A percentile compares a stretch with the other conserved stretches of the same genome.
These are phyloP conservation scores for Triplophysa yarkandensis DNA, from an alignment of 2,797 vertebrate species.

Conservation along the genomic window DNA sequence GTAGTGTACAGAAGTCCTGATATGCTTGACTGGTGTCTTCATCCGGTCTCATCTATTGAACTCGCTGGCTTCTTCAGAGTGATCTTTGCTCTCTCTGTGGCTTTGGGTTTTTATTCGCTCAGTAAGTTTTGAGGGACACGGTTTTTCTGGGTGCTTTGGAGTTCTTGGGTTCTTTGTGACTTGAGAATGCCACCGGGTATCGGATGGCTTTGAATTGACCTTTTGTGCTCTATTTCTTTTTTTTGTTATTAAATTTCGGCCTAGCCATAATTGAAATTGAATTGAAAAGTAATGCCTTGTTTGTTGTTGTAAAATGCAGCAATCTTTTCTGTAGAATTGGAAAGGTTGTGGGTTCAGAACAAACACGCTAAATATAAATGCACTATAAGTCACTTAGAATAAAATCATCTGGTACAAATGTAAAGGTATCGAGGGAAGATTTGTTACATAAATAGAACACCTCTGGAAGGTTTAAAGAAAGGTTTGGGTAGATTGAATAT, in stretches of 20 bases:
- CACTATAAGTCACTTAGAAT: too few species aligned
- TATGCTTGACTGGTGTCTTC: slow-evolving; percentile 12
- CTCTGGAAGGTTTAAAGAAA: not conserved
- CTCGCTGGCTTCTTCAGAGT: slow-evolving; percentile 14
- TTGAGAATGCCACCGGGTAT: too few species aligned
- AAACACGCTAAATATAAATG: too few species aligned
- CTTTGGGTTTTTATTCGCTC: not conserved
- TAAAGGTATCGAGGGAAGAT: too few species aligned
- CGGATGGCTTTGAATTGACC: not conserved
- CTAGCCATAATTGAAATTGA: not conserved
- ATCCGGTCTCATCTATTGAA: slow-evolving; percentile 8
- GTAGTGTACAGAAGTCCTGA: not conserved
- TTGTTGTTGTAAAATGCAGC: not conserved
- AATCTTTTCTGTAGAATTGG: too few species aligned
- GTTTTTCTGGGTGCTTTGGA: not conserved
- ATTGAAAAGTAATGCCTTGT: not conserved
- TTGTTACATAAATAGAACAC: too few species aligned
- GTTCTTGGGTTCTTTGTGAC: not conserved
- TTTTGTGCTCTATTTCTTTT: not conserved
- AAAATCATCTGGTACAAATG: too few species aligned
- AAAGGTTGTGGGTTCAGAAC: too few species aligned
- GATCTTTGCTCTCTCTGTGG: not conserved
- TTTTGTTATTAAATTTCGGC: not conserved
- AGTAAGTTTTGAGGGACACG: not conserved
- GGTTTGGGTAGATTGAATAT: slow-evolving; percentile 4